Conservation (phyloP, 2,888 invertebrate species). For the Suillia variegata region DNA sequence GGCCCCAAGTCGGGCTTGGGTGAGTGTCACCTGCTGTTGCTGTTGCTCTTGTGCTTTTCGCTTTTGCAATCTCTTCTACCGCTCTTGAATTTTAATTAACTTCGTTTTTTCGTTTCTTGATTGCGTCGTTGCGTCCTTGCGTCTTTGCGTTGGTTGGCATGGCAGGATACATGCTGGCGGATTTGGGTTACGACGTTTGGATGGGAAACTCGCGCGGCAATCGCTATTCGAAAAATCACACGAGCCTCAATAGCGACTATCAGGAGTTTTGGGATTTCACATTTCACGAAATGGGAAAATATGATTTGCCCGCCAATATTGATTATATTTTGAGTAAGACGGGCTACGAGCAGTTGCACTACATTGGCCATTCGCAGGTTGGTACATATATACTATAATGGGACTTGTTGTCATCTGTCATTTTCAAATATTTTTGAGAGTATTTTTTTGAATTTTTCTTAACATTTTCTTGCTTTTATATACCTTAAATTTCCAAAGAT, state of each 20-base stretch:
- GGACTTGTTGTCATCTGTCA: neutral
- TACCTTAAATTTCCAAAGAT: neutral
- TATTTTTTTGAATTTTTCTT: neutral
- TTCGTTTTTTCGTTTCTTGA: neutral
- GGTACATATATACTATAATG: neutral
- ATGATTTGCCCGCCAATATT: slow-evolving; percentile 83
- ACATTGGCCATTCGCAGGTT: slow-evolving; percentile 80
- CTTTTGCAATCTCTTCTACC: neutral
- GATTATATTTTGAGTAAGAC: slow-evolving; percentile 71
- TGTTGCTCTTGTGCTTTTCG: neutral
- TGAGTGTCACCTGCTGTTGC: slow-evolving; percentile 44
- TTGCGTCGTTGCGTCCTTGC: neutral
- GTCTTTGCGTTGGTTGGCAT: neutral
- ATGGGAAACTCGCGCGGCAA: slow-evolving; percentile 61
- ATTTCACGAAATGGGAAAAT: slow-evolving; percentile 74
- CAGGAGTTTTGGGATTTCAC: slow-evolving; percentile 70
- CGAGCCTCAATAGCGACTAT: slow-evolving; percentile 53
- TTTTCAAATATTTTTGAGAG: neutral
- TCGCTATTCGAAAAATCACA: slow-evolving; percentile 59
- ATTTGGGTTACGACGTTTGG: slow-evolving; percentile 62
- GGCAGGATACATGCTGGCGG: slow-evolving; percentile 59
- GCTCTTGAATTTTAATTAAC: neutral
- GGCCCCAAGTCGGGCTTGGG: slow-evolving; percentile 72
- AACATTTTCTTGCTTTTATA: neutral
- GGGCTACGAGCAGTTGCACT: slow-evolving; percentile 69